Evolutionary conservation across 2,113 vertebrate species (phyloP), one percentile per base, ranked within the genome.

Genomic region (Lathamus discolor): DNA sequence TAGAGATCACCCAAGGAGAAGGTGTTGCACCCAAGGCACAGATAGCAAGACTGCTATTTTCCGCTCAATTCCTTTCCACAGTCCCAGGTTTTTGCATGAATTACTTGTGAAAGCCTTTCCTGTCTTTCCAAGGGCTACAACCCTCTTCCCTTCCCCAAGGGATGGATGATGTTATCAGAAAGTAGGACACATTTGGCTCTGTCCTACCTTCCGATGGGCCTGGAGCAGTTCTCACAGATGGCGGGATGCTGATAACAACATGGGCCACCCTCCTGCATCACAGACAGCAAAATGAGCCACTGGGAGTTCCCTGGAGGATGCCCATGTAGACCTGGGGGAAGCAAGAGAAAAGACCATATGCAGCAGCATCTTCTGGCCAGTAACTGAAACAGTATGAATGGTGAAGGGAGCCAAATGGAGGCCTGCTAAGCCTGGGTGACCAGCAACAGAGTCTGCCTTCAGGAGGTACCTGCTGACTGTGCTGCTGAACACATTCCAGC

Each of bases 401-500:
- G 39, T 10, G 61, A 55, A 49, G 44, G 70, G 48, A 78, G 73
- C 48, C 87, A 76, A 68, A 24, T 1, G 23, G 18, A 43, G 48
- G 35, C 25, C 35, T 17, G 12, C 63, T n/a, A 28, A 41, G 68
- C 15, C 51, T 20, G 57, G n/a, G 43, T 79, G 83, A 90, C 39
- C 48, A 44, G 28, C 20, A 39, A 28, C 35, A 81, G 64, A 16
- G 70, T 12, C n/a, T 66, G 41, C 73, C 83, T 74, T 18, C 29
- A 16, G 91, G 76, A 61, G 2, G 37, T 43, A 37, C 28, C 59
- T 86, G 92, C 83, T 90, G 90, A 73, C 52, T 24, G 48, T 81
- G 90, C 78, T 83, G 83, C 86, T 96, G 96, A 70, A 33, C 86
- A 35, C 17, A 3, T 22, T 43, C 93, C 94, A 88, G 91, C 83